Percentiles rank a stretch among this genome's conserved stretches.
phyloP scores from a whole-genome alignment of 1,140 invertebrate genomes.

The Trichonephila inaurata region DNA sequence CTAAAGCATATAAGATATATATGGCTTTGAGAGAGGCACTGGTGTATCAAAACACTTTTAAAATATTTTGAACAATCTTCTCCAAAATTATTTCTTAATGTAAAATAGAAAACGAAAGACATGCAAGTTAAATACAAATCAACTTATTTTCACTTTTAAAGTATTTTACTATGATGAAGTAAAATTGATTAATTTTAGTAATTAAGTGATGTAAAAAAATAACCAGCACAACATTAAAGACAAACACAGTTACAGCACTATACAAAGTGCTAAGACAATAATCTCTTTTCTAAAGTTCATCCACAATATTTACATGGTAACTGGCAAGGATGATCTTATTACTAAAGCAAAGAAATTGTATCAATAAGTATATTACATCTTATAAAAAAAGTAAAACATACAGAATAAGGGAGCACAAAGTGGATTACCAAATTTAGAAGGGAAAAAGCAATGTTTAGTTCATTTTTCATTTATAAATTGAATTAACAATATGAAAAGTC shows the following conservation, averaged over 20 bases:
- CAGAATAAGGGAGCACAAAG: background rate
- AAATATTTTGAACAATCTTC: background rate
- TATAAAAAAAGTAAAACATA: background rate
- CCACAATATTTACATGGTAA: background rate
- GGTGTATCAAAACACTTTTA: background rate
- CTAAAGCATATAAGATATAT: background rate
- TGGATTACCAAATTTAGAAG: background rate
- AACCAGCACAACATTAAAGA: background rate
- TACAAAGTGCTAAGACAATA: background rate
- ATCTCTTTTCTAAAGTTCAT: background rate
- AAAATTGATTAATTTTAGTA: background rate
- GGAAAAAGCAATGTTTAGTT: background rate
- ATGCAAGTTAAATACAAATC: too few species aligned
- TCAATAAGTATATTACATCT: background rate
- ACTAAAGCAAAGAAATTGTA: background rate
- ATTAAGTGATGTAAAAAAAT: background rate
- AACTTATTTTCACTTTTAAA: too few species aligned
- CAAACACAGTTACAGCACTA: background rate
- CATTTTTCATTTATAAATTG: background rate
- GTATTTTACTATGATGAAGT: too few species aligned
- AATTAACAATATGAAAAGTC: background rate
- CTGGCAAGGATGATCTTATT: background rate
- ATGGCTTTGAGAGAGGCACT: background rate
- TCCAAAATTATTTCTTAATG: background rate
- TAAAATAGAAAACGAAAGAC: background rate